These are phyloP conservation scores for Asobara japonica DNA, from an alignment of 1,140 invertebrate species.

Conservation along the genomic window DNA sequence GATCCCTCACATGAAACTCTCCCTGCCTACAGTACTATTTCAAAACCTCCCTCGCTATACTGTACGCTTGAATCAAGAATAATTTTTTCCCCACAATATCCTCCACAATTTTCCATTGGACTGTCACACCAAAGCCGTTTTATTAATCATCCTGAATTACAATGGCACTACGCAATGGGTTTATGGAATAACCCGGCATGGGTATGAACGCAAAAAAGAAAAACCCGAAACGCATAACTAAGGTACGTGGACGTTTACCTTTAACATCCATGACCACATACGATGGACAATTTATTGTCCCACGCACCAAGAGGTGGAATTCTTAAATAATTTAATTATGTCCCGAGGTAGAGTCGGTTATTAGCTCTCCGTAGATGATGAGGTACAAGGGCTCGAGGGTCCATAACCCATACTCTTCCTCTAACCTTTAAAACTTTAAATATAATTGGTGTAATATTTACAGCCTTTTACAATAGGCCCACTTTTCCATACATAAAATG, in stretches of 20 bases:
- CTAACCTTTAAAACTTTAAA: neutral
- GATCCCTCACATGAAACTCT: too few species aligned
- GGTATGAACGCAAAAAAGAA: neutral
- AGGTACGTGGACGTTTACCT: neutral
- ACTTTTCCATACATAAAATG: neutral
- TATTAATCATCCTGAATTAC: neutral
- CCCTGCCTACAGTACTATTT: too few species aligned
- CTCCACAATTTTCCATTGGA: neutral
- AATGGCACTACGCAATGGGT: neutral
- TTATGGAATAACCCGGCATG: neutral
- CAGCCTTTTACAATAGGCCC: neutral
- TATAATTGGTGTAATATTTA: constrained; percentile 1
- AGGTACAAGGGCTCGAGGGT: constrained; percentile 6
- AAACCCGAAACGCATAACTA: neutral
- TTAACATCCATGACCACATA: neutral
- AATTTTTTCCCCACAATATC: too few species aligned
- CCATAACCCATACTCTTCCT: neutral
- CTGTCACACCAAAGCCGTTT: neutral
- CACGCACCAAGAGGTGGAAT: constrained; percentile 7
- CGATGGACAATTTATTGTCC: constrained; percentile 12
- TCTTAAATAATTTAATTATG: constrained; percentile 16
- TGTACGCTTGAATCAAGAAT: too few species aligned
- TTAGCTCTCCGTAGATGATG: neutral
- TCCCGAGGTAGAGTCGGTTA: neutral
- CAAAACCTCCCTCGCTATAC: too few species aligned